Conservation (phyloP, 2,888 invertebrate species). For the Eristalis pertinax region DNA sequence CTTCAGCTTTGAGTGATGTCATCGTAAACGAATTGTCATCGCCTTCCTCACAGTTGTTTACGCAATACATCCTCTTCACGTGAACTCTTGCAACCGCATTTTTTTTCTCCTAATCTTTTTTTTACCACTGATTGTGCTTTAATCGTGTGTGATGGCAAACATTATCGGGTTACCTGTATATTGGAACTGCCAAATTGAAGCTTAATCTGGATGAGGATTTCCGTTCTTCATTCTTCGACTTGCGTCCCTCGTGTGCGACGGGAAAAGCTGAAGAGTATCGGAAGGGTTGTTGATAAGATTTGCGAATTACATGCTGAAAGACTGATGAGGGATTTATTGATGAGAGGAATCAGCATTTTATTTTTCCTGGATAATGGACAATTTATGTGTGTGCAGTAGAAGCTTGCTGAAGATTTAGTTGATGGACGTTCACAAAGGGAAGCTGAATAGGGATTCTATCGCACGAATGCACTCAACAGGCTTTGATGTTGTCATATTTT, state of each 20-base stretch:
- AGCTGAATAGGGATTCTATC: too few species aligned
- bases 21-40: not conserved
- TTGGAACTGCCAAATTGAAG: conserved; percentile 12
- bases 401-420: too few species aligned
- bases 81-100: not conserved
- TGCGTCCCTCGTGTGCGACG: not conserved
- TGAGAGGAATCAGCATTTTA: too few species aligned
- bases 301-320: too few species aligned
- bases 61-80: not conserved
- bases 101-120: not conserved
- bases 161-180: conserved; percentile 42
- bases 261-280: too few species aligned
- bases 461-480: too few species aligned
- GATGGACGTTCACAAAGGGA: too few species aligned
- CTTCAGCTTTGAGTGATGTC: not conserved
- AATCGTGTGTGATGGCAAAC: conserved; percentile 43
- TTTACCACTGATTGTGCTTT: conserved; percentile 18
- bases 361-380: too few species aligned
- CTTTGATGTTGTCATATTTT: too few species aligned
- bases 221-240: not conserved
- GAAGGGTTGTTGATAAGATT: too few species aligned
- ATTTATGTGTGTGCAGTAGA: too few species aligned
- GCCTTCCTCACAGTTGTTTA: not conserved
- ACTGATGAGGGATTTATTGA: too few species aligned
- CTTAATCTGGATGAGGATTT: conserved; percentile 15